Conservation (phyloP, 2,797 vertebrate species). For the Intellagama lesueurii region DNA sequence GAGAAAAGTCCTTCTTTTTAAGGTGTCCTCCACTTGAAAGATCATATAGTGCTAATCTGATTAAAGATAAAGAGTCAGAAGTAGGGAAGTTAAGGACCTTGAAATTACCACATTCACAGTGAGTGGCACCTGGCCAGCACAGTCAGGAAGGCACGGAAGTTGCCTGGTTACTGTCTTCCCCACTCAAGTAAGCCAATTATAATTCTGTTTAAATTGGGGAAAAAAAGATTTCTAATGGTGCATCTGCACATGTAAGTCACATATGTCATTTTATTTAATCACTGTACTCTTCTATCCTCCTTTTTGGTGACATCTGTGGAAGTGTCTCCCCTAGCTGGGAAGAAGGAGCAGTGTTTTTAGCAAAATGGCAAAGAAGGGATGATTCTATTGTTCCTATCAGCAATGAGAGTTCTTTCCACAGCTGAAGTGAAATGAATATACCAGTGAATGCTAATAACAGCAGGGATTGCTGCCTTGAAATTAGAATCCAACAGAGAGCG, state of each 20-base stretch:
- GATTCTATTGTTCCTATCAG: slow-evolving; percentile 23
- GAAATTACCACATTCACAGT: too few relatives aligned
- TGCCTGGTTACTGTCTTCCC: too few relatives aligned
- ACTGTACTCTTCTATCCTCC: background rate
- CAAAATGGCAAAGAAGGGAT: slow-evolving; percentile 9
- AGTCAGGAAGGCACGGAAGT: too few relatives aligned
- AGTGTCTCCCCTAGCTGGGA: background rate
- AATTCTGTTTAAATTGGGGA: too few relatives aligned
- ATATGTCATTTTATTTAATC: background rate
- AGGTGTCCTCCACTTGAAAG: too few relatives aligned
- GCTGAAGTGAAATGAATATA: slow-evolving; percentile 9
- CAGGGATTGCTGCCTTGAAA: slow-evolving; percentile 26
- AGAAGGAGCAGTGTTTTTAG: background rate
- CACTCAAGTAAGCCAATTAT: too few relatives aligned
- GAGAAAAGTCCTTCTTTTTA: too few relatives aligned
- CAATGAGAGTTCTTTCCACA: background rate
- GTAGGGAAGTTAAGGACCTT: too few relatives aligned
- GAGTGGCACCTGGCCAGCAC: too few relatives aligned
- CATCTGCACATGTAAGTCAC: background rate
- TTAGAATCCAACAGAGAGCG: slow-evolving; percentile 14
- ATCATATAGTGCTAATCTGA: too few relatives aligned
- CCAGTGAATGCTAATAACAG: slow-evolving; percentile 29
- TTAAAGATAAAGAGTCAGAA: too few relatives aligned
- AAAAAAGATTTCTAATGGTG: background rate
- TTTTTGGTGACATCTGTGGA: background rate